Base-by-base conservation (phyloP, 2,113 vertebrate species). In the Entomyzon cyanotis region DNA sequence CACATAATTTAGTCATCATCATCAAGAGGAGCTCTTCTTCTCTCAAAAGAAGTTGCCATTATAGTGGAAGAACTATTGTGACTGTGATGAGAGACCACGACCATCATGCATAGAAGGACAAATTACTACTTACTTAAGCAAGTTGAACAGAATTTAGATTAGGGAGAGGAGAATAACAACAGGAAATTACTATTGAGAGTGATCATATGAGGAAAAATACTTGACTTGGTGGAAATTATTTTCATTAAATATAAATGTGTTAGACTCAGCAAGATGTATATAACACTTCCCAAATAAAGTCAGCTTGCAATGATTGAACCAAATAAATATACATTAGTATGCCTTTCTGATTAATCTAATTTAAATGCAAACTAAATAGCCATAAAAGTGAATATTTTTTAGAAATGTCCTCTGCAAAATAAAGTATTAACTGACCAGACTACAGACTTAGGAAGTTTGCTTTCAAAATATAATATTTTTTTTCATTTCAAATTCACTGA, bases 231-330 rank as follows among this genome's bases (percentile, higher is more conserved):
- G 58, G 78, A 87, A 90, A 89, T 77, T 33, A 71, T 87, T 95
- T 79, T 93, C 44, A 52, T 93, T 93, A 85, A 87, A 87, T 74
- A 67, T 33, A 73, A 80, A 77, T 71, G 31, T 77, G 46, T 95
- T 46, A 37, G 46, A 46, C 49, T 83, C 53, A 73, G 33, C 53
- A 69, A 93, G 64, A 84, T 74, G 39, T 58, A 46, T 63, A 28
- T 87, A 91, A 64, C 13, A 15, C 30, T 77, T 67, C 49, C 88
- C 49, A 95, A 89, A 82, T 71, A 17, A 82, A 89, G 60, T 84
- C 84, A 75, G 12, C 56, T 91, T 91, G 65, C 60, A 52, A 50
- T 87, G 44, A 58, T 13, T 85, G 84, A 87, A 74, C 15, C 39
- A 79, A 75, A 75, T 46, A 91, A 70, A 59, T 74, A 59, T 27